phyloP scores from a whole-genome alignment of 1,140 invertebrate genomes.

The Mylabris phalerata region DNA sequence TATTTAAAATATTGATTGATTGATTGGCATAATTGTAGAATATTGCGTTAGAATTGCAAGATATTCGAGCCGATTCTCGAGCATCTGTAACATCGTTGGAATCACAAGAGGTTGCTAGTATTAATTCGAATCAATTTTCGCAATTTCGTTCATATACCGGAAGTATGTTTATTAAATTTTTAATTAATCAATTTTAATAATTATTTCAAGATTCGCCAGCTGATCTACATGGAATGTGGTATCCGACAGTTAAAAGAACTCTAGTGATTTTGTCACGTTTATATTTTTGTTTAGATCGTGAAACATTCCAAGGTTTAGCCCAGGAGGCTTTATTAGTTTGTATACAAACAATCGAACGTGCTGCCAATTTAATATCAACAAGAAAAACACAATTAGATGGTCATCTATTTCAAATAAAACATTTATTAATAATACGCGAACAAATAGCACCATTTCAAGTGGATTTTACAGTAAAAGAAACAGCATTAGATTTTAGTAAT shows the following conservation, averaged over 20 bases:
- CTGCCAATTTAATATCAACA: conserved; percentile 61
- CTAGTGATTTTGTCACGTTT: conserved; percentile 91
- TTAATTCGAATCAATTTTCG: conserved; percentile 40
- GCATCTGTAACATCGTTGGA: conserved; percentile 58
- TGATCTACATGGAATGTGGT: conserved; percentile 99
- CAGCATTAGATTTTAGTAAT: conserved; percentile 84
- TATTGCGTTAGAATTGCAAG: conserved; percentile 60
- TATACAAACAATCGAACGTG: conserved; percentile 80
- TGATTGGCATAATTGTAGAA: conserved; percentile 46
- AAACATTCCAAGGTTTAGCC: conserved; percentile 93
- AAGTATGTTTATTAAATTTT: conserved; percentile 17
- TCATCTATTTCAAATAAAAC: conserved; percentile 95
- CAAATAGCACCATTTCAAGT: conserved; percentile 98
- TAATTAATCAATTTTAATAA: background rate
- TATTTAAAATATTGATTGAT: conserved; percentile 2
- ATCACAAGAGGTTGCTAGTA: conserved; percentile 61
- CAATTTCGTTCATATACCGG: conserved; percentile 39
- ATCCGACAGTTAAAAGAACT: conserved; percentile 91
- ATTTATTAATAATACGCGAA: conserved; percentile 91
- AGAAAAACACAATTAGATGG: conserved; percentile 77
- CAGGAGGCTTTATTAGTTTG: conserved; percentile 91
- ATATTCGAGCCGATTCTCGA: conserved; percentile 59
- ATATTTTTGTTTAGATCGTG: conserved; percentile 89
- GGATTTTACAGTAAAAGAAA: conserved; percentile 89
- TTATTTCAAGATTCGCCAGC: conserved; percentile 48